These are phyloP conservation scores for Parazoanthus atlanticus DNA, from an alignment of 92 coral and sea anemone genomes.

Conservation along the genomic window DNA sequence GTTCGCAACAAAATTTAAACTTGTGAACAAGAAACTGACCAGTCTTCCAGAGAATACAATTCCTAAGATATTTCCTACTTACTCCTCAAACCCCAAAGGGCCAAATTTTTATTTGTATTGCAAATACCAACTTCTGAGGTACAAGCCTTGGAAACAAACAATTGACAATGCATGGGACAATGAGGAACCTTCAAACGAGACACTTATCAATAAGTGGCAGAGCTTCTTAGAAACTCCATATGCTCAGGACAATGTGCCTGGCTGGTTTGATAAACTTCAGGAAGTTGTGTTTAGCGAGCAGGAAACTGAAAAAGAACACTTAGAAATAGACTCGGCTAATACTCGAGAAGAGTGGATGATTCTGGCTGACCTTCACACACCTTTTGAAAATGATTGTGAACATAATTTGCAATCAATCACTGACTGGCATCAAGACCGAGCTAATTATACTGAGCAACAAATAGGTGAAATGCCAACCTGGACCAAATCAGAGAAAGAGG, in stretches of 20 bases:
- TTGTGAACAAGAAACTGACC: constrained; percentile 40
- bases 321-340: neutral
- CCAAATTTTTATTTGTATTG: constrained; percentile 42
- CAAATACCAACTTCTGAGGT: constrained; percentile 46
- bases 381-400: neutral
- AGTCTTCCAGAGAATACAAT: constrained; percentile 29
- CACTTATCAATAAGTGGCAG: constrained; percentile 21
- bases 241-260: constrained; percentile 44
- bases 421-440: constrained; percentile 10
- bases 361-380: neutral
- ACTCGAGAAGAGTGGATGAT: constrained; percentile 20
- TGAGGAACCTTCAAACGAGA: constrained; percentile 11
- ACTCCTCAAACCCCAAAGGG: constrained; percentile 54
- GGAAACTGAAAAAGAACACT: neutral
- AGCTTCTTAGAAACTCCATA: constrained; percentile 17
- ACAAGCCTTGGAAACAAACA: constrained; percentile 38
- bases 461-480: too few species aligned
- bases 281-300: constrained; percentile 5
- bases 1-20: constrained; percentile 44
- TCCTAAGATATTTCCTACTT: constrained; percentile 46
- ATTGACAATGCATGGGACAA: constrained; percentile 26
- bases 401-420: neutral
- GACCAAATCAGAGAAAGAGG: too few species aligned
- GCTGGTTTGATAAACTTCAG: constrained; percentile 29
- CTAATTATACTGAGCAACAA: neutral